Evolutionary conservation across 35 echinoderm and acorn worm species (phyloP), one percentile per base, ranked within the genome.

Genomic region (Heliocidaris tuberculata): DNA sequence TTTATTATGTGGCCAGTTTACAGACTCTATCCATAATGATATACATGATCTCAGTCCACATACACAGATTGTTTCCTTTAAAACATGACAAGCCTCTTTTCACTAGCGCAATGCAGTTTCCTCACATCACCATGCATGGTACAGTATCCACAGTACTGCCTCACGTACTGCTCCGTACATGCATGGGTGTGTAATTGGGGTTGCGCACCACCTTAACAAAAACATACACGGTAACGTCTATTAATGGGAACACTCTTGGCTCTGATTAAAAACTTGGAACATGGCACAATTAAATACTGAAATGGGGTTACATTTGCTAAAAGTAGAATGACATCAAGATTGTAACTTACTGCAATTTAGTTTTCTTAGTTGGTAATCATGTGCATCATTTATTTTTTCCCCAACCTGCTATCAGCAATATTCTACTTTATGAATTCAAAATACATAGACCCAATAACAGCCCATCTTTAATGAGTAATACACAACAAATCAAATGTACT

Each of bases 1-100:
- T 78, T 78, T 78, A 78, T 78, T 78, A 78, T 78, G 21, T 78
- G 65, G 65, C 65, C 65, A 78, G 65, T 78, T 78, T 78, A 78
- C 65, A 70, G 17, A 70, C 60, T 70, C 60, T 16, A 65, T 65
- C 1, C 60, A 70, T 70, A 19, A 70, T 70, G 60, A 17, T 27
- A 21, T 70, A 27, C 2, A 24, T 17, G 60, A 70, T 70, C 17
- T 24, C 4, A 70, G 60, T 70, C 3, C 21, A 52, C 50, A 52
- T 10, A 52, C 50, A 52, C 50, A 52, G 7, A 10, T 52, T 52
- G 50, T 52, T 52, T 52, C 50, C 19, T n/a, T 78, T 17, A 2
- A 78, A 42, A 42, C 35, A 78, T 78, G 65, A 19, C 21, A 78
- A 78, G 65, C 65, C 65, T 78, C 65, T 78, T 27, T 24, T n/a